phyloP scores from a whole-genome alignment of 2,113 vertebrate species.

The Ageneiosus marmoratus region DNA sequence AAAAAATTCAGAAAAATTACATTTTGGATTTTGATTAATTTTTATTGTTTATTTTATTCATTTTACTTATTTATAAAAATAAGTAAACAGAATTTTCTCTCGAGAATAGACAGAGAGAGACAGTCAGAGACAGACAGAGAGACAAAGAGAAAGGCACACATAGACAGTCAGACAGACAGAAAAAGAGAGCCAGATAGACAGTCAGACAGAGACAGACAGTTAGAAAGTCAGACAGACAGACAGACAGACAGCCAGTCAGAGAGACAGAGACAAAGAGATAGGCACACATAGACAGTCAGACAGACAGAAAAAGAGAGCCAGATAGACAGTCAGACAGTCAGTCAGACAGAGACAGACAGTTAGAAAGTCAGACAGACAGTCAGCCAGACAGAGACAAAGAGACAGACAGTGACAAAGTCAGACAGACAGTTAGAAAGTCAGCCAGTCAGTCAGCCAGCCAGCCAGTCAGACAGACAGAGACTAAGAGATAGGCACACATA shows the following conservation, averaged over 20 bases:
- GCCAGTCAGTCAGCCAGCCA: not conserved
- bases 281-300: not conserved
- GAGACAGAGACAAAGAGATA: not conserved
- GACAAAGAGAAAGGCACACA: not conserved
- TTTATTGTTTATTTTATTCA: too few relatives aligned
- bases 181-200: slow-evolving; percentile 3
- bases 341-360: not conserved
- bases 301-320: not conserved
- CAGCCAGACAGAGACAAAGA: not conserved
- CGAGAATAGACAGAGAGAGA: not conserved
- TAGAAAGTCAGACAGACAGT: not conserved
- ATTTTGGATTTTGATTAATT: too few relatives aligned
- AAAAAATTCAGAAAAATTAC: too few relatives aligned
- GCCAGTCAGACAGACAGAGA: not conserved
- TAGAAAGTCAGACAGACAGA: not conserved
- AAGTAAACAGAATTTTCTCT: too few relatives aligned
- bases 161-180: not conserved
- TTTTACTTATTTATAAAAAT: too few relatives aligned
- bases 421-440: not conserved
- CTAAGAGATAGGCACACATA: not conserved
- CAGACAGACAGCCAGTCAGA: not conserved
- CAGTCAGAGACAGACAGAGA: not conserved
- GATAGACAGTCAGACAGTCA: not conserved
- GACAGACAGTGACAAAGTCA: not conserved
- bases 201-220: not conserved